Percentiles rank a stretch among this genome's conserved stretches.
Evolutionary conservation across 2,113 vertebrate species (phyloP).

Genomic region (Archilochus colubris): DNA sequence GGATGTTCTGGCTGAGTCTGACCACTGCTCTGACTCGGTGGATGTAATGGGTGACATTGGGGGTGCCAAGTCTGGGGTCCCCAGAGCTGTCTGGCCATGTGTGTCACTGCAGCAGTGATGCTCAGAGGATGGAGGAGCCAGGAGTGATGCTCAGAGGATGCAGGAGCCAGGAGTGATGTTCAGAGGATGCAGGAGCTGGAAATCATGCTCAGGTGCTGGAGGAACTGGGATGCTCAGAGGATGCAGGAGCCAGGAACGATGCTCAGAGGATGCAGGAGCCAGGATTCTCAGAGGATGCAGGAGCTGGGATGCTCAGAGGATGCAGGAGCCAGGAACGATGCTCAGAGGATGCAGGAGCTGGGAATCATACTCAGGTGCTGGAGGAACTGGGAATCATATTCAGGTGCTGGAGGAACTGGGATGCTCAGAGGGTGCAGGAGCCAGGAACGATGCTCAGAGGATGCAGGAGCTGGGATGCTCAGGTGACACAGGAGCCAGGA

Average conservation of each 20-base stretch:
- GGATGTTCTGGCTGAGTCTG: background rate
- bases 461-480: background rate
- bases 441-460: background rate
- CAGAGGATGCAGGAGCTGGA: accelerated
- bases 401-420: background rate
- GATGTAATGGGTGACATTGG: background rate
- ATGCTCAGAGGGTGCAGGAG: background rate
- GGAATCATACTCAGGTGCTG: background rate
- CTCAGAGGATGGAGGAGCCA: background rate
- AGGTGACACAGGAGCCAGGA: background rate
- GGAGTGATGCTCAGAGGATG: too few species aligned
- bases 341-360: background rate
- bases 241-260: background rate
- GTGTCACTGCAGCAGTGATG: accelerated
- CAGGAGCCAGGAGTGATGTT: background rate
- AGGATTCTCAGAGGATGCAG: too few species aligned
- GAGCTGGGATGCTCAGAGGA: background rate
- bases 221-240: background rate
- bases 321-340: accelerated
- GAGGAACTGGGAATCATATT: background rate
- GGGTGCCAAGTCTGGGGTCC: background rate
- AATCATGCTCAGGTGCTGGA: too few species aligned
- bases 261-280: background rate
- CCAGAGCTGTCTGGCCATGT: background rate
- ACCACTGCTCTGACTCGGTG: background rate